A percentile compares a stretch with the other conserved stretches of the same genome.
These are phyloP conservation scores for Fragum fragum DNA, from an alignment of 2,888 invertebrate genomes.

Conservation along the genomic window DNA sequence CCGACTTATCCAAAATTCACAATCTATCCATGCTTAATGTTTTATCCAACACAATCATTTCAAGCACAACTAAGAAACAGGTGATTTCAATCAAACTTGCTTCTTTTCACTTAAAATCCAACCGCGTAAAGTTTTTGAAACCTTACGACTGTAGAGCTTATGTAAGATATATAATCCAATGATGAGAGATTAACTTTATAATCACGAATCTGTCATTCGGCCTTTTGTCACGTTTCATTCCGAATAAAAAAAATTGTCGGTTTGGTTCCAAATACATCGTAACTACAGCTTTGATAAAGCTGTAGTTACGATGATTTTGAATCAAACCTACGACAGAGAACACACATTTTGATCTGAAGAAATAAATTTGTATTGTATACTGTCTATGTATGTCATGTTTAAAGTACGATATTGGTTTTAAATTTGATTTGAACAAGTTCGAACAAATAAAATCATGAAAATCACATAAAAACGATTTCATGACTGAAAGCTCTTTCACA, in stretches of 20 bases:
- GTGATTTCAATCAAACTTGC: too few species aligned
- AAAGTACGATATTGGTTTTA: conserved; percentile 8
- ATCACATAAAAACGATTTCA: conserved; percentile 11
- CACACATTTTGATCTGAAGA: neutral
- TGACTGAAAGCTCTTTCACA: conserved; percentile 13
- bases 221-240: conserved; percentile 3
- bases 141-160: too few species aligned
- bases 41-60: too few species aligned
- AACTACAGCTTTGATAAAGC: too few species aligned
- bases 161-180: too few species aligned
- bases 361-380: neutral
- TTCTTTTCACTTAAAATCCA: too few species aligned
- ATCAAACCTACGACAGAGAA: neutral
- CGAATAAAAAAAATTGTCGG: too few species aligned
- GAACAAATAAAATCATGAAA: conserved; percentile 8
- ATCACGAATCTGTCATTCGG: neutral
- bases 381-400: neutral
- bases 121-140: too few species aligned
- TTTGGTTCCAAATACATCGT: too few species aligned
- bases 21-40: too few species aligned
- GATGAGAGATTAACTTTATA: neutral
- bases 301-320: neutral
- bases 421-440: neutral
- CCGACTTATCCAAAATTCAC: too few species aligned
- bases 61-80: too few species aligned